Evolutionary conservation across 2,888 invertebrate genomes (phyloP), one percentile per base, ranked within the genome.

Genomic region (Linnaemya tessellans): DNA sequence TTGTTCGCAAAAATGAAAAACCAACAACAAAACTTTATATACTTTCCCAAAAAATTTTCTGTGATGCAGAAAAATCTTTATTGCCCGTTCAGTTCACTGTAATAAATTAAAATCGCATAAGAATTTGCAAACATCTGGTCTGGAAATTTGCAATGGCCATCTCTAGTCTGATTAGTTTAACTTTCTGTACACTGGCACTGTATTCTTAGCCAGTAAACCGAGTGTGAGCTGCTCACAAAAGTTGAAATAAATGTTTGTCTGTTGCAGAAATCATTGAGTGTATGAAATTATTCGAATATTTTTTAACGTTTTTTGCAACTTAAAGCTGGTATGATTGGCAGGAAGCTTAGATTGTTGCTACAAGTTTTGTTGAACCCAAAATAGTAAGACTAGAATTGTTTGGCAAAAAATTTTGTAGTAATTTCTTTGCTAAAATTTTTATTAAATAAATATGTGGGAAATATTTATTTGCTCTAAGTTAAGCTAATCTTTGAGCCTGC

Each of bases 41-140:
- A 49, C 5, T 11, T 49, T 49, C 51, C 18, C 51, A 38, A 46
- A 84, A 68, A 78, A 51, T 56, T 80, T 35, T 38, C 18, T 75
- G 11, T 84, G 62, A 74, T 62, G 62, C 67, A 73, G 54, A 38
- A 83, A 67, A 78, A 46, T 46, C 30, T 65, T 15, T n/a, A 75
- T 49, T 25, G 60, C 54, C 68, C n/a, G 35, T 3, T 22, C 11
- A 10, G 25, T 22, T 35, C 38, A 67, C 9, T 56, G 22, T 56
- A 56, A 58, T 35, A 13, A 30, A 2, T 30, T 0, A 11, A 15
- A 15, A 15, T 38, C 1, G 18, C 5, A 13, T 10, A 60, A n/a
- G 18, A n/a, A 58, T 46, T 15, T 1, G 18, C 11, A 49, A 25
- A 11, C 15, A 54, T 49, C 1, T 35, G 18, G 0, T 30, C 20